Evolutionary conservation across 2,797 vertebrate genomes (phyloP).

Genomic region (Gadopsis bispinosus): DNA sequence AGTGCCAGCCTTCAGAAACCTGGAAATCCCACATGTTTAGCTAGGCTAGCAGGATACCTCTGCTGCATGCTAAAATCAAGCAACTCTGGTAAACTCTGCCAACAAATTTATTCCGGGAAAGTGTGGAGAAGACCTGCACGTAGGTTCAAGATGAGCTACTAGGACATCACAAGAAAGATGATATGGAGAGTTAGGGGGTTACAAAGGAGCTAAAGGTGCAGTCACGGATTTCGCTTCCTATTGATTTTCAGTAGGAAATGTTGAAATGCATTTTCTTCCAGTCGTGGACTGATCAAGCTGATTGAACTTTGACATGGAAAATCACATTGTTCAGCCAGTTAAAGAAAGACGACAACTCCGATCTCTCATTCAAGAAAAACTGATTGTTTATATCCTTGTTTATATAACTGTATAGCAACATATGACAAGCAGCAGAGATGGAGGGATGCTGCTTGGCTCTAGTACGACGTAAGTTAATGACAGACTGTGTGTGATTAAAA

Average conservation of each 20-base stretch:
- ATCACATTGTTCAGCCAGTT: slow-evolving; percentile 2
- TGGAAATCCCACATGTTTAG: slow-evolving; percentile 45
- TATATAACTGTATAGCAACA: neutral
- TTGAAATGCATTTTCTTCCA: slow-evolving; percentile 6
- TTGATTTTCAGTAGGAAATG: neutral
- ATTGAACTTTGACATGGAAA: slow-evolving; percentile 2
- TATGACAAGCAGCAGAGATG: neutral
- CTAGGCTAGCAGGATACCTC: neutral
- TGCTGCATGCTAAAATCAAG: slow-evolving; percentile 30
- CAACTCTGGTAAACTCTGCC: neutral
- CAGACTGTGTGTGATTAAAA: neutral
- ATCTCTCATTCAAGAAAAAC: neutral
- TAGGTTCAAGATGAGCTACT: neutral
- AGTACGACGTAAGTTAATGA: neutral
- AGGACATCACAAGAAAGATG: neutral
- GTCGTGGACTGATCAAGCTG: neutral
- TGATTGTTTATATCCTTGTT: neutral
- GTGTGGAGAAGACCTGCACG: neutral
- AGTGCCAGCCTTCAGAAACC: slow-evolving; percentile 37
- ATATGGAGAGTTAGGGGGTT: neutral
- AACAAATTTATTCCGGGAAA: slow-evolving; percentile 5
- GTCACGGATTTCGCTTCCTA: neutral
- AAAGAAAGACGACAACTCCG: neutral
- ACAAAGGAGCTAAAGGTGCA: neutral
- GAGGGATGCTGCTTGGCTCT: neutral